Evolutionary conservation across 2,797 vertebrate genomes (phyloP).

Genomic region (Kryptopterus vitreolus): DNA sequence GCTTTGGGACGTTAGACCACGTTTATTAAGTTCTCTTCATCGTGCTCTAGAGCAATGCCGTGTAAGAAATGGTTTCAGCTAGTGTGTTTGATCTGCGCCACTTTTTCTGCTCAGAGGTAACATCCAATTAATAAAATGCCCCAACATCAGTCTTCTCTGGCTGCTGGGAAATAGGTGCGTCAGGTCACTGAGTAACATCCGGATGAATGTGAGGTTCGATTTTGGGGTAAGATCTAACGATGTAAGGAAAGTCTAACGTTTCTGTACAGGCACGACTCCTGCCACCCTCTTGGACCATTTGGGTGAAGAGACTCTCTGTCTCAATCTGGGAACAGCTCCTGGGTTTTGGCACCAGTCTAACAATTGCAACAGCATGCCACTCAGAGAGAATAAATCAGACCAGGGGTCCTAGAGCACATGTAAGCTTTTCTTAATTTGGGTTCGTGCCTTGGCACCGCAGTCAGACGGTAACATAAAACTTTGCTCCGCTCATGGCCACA

Average conservation of each 20-base stretch:
- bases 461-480: neutral
- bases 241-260: neutral
- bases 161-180: constrained; percentile 1
- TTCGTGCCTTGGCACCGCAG: neutral
- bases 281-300: neutral
- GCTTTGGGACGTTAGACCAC: neutral
- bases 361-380: neutral
- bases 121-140: neutral
- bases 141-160: neutral
- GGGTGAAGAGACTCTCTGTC: neutral
- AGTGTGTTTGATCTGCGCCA: neutral
- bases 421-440: constrained; percentile 22
- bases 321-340: neutral
- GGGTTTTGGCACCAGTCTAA: constrained; percentile 7
- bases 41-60: neutral
- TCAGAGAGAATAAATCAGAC: constrained; percentile 12
- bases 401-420: neutral
- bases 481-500: constrained; percentile 1
- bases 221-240: neutral
- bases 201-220: neutral
- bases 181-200: constrained; percentile 3
- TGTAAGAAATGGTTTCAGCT: neutral
- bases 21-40: neutral
- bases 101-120: neutral
- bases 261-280: neutral